Conservation (phyloP, 1,140 invertebrate species). For the Anastatus disparis region DNA sequence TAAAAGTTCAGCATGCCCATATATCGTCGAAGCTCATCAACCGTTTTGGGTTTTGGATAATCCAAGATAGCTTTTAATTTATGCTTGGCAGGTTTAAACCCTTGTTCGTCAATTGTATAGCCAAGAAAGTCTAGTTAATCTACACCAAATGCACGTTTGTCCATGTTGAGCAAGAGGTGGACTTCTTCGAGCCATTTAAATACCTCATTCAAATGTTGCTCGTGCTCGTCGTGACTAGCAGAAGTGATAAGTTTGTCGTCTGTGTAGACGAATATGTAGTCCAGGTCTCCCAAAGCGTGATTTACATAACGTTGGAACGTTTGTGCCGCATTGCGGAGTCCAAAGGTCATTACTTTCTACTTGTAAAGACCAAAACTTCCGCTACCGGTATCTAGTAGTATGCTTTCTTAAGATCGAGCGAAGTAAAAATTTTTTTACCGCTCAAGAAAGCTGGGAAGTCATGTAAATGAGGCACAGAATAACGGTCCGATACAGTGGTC, state of each 20-base stretch:
- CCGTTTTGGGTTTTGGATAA: not conserved
- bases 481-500: conserved; percentile 21
- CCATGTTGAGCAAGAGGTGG: not conserved
- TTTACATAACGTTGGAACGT: conserved; percentile 19
- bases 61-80: too few relatives aligned
- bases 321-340: not conserved
- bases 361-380: conserved; percentile 4
- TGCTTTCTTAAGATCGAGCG: not conserved
- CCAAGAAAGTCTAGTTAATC: not conserved
- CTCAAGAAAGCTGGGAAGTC: not conserved
- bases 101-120: not conserved
- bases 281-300: not conserved
- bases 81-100: not conserved
- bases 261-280: conserved; percentile 8
- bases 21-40: not conserved
- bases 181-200: not conserved
- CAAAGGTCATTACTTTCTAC: not conserved
- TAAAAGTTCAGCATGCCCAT: conserved; percentile 9
- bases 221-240: not conserved
- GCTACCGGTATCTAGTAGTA: conserved; percentile 12
- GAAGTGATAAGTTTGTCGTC: conserved; percentile 14
- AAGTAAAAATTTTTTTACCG: conserved; percentile 11
- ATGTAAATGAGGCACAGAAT: not conserved
- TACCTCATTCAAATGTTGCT: not conserved
- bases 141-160: not conserved